Conservation (phyloP, 2,113 vertebrate species). For the Narcine bancroftii region DNA sequence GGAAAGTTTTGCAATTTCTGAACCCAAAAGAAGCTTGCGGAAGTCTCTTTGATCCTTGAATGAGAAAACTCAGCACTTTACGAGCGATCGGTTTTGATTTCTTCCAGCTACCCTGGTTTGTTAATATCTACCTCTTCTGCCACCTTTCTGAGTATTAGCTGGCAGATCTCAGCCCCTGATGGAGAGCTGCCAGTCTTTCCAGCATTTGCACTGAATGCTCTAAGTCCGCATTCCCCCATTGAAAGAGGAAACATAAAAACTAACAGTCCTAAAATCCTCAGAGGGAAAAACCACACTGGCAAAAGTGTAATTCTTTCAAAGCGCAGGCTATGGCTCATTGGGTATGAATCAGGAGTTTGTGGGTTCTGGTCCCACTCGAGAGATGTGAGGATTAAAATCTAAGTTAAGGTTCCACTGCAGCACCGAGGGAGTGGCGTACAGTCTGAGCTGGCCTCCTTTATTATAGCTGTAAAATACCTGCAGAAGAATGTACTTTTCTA, state of each 20-base stretch:
- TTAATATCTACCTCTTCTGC: background rate
- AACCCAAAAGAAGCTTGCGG: background rate
- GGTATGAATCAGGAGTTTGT: too few relatives aligned
- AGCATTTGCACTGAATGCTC: background rate
- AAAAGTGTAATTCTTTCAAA: background rate
- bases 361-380: too few relatives aligned
- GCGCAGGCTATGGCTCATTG: too few relatives aligned
- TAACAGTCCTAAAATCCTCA: background rate
- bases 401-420: too few relatives aligned
- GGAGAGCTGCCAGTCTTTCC: background rate
- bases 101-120: slow-evolving; percentile 7
- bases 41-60: background rate
- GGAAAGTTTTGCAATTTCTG: background rate
- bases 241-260: background rate
- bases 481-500: too few relatives aligned
- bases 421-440: too few relatives aligned
- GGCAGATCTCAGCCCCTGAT: background rate
- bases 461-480: too few relatives aligned
- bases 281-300: background rate
- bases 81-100: background rate
- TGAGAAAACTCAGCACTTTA: background rate
- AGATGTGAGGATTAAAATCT: too few relatives aligned
- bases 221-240: background rate
- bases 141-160: background rate
- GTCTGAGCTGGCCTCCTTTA: too few relatives aligned